phyloP scores from a whole-genome alignment of 1,140 invertebrate genomes.

The Sitobion miscanthi region DNA sequence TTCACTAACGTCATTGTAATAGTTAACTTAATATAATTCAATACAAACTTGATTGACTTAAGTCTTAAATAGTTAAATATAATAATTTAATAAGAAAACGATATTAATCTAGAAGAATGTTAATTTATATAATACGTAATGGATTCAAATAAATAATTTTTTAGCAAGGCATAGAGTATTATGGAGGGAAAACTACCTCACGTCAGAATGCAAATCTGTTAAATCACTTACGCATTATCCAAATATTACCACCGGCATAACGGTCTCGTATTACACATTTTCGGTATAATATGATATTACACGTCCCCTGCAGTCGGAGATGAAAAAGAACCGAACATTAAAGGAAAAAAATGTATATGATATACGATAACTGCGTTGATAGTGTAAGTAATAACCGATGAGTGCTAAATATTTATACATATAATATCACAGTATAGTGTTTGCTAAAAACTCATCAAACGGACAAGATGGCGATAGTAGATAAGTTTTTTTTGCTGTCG shows the following conservation, averaged over 20 bases:
- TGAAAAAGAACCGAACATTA: not conserved
- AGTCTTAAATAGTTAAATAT: too few relatives aligned
- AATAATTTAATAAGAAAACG: not conserved
- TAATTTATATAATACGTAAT: not conserved
- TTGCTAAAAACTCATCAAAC: slow-evolving; percentile 42
- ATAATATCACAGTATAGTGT: not conserved
- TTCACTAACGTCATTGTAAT: not conserved
- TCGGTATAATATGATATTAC: slow-evolving; percentile 15
- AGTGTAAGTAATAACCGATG: not conserved
- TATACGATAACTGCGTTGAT: not conserved
- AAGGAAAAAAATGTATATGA: not conserved
- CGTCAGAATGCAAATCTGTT: slow-evolving; percentile 13
- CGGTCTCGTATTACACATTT: not conserved
- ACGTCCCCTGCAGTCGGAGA: not conserved
- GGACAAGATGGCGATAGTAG: not conserved
- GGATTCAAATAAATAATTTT: not conserved
- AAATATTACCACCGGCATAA: not conserved
- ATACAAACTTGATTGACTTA: not conserved
- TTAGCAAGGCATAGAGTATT: not conserved
- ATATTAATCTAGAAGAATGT: not conserved
- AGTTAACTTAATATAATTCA: not conserved
- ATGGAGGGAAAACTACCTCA: slow-evolving; percentile 8
- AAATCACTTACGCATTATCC: slow-evolving; percentile 10
- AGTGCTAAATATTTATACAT: slow-evolving; percentile 28
- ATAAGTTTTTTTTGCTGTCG: slow-evolving; percentile 33